These are phyloP conservation scores for Puma concolor DNA, from an alignment of 2,113 vertebrate species.

Conservation along the genomic window DNA sequence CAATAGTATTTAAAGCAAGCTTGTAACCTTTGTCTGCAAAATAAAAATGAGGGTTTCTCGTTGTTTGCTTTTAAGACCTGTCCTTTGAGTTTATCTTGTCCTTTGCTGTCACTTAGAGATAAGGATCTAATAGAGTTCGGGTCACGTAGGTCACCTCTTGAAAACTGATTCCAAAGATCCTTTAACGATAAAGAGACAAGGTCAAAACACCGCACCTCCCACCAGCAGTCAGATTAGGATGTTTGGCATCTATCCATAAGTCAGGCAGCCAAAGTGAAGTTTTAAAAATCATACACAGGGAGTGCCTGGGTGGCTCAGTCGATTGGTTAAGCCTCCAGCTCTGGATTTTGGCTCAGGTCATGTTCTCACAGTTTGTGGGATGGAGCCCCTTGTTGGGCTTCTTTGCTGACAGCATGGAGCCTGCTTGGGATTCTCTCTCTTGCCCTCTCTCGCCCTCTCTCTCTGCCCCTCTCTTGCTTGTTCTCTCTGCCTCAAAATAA, in stretches of 20 bases:
- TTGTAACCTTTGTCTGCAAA: conserved; percentile 6
- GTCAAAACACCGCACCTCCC: background rate
- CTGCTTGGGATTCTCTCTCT: too few relatives aligned
- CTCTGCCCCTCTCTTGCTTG: too few relatives aligned
- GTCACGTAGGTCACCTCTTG: background rate
- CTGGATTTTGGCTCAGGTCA: too few relatives aligned
- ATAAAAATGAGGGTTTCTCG: background rate
- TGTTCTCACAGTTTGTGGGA: too few relatives aligned
- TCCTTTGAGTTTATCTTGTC: conserved; percentile 4
- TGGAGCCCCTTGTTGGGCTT: too few relatives aligned
- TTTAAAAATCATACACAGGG: background rate
- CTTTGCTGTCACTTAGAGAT: background rate
- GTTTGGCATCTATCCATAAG: background rate
- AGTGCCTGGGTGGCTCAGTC: too few relatives aligned
- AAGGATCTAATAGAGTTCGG: background rate
- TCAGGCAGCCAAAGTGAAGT: background rate
- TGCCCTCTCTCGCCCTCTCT: too few relatives aligned
- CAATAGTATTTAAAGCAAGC: background rate
- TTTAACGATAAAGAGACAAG: background rate
- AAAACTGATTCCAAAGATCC: conserved; percentile 12
- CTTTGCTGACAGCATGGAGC: too few relatives aligned
- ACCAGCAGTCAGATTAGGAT: background rate
- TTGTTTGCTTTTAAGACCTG: background rate
- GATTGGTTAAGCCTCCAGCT: too few relatives aligned
- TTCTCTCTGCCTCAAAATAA: too few relatives aligned